phyloP scores from a whole-genome alignment of 2,888 invertebrate species.

The Apoderus coryli region DNA sequence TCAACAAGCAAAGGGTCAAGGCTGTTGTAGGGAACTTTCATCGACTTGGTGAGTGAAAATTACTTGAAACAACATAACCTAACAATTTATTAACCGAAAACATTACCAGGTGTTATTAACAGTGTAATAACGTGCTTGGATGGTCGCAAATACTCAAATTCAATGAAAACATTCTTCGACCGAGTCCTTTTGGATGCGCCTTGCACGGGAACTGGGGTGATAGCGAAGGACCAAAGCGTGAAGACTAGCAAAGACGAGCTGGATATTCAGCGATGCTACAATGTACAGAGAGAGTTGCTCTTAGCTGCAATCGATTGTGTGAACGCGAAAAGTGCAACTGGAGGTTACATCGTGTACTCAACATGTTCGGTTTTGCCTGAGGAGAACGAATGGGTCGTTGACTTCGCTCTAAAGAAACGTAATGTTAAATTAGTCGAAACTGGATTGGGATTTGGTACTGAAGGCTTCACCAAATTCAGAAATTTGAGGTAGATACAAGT shows the following conservation, averaged over 20 bases:
- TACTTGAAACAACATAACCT: too few relatives aligned
- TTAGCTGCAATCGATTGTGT: constrained; percentile 94
- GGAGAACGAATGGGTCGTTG: constrained; percentile 96
- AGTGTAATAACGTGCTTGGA: constrained; percentile 80
- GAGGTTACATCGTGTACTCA: constrained; percentile 94
- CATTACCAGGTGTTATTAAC: constrained; percentile 91
- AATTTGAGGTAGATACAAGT: constrained; percentile 49
- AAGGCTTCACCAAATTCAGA: constrained; percentile 83
- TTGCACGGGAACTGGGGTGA: constrained; percentile 75
- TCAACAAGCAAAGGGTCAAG: constrained; percentile 75
- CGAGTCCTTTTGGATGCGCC: constrained; percentile 94
- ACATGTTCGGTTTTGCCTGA: constrained; percentile 97
- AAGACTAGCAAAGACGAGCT: constrained; percentile 82
- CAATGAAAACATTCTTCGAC: constrained; percentile 75
- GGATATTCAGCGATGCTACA: constrained; percentile 83
- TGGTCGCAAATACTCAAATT: constrained; percentile 68
- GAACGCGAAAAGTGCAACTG: constrained; percentile 80
- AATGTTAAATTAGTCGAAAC: constrained; percentile 89
- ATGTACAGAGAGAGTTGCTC: constrained; percentile 82
- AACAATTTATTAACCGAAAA: too few relatives aligned
- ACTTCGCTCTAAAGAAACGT: constrained; percentile 86
- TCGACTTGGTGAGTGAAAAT: too few relatives aligned
- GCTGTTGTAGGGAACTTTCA: constrained; percentile 95
- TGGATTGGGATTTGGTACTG: constrained; percentile 88
- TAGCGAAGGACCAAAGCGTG: constrained; percentile 93